phyloP scores from a whole-genome alignment of 2,113 vertebrate genomes.

The Cyanoramphus novaezelandiae region DNA sequence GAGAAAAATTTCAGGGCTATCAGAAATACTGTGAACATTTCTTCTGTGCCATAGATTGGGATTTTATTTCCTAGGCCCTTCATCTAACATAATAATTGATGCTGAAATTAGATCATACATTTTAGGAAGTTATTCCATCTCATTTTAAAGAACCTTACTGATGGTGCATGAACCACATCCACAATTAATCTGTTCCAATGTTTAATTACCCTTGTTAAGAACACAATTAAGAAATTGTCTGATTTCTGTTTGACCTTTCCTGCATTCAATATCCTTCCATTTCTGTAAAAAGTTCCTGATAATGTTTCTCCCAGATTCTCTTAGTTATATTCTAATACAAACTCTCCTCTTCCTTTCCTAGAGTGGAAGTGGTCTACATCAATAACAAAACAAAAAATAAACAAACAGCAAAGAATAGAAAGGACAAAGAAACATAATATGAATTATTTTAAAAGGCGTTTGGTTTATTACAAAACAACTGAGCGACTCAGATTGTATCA shows the following conservation, averaged over 20 bases:
- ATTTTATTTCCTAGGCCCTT: not conserved
- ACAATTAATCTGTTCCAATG: slow-evolving; percentile 24
- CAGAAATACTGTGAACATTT: not conserved
- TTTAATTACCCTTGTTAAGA: slow-evolving; percentile 48
- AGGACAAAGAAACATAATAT: not conserved
- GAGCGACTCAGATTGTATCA: not conserved
- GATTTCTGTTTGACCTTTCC: slow-evolving; percentile 29
- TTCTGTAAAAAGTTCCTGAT: not conserved
- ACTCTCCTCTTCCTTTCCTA: not conserved
- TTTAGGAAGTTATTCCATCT: slow-evolving; percentile 6
- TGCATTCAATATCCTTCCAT: not conserved
- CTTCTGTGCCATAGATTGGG: not conserved
- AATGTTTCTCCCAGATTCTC: not conserved
- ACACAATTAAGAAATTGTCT: slow-evolving; percentile 32
- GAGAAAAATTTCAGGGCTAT: not conserved
- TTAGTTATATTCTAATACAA: not conserved
- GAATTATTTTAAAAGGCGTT: not conserved
- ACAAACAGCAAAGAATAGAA: not conserved
- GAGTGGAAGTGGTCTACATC: not conserved
- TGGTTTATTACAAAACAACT: not conserved
- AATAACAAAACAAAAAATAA: not conserved
- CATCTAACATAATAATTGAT: not conserved
- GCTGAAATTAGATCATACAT: not conserved
- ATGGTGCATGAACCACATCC: not conserved
- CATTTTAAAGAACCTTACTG: not conserved